Conservation (phyloP, 2,113 vertebrate species). For the Gymnobelideus leadbeateri region DNA sequence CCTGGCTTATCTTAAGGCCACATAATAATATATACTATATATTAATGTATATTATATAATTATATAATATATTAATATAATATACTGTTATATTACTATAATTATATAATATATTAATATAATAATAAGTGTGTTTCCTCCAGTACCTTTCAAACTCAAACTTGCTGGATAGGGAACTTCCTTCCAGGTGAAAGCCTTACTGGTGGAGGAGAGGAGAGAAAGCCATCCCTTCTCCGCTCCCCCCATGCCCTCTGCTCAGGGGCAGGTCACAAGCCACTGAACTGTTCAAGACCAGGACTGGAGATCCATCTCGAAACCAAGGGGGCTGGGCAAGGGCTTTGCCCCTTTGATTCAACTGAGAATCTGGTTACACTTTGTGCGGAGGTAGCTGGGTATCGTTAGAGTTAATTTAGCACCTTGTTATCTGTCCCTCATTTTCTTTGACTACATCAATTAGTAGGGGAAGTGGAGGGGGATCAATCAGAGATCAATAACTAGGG, state of each 20-base stretch:
- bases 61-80: no score
- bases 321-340: not conserved
- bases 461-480: not conserved
- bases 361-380: not conserved
- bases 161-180: not conserved
- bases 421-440: not conserved
- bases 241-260: not conserved
- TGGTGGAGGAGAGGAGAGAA: not conserved
- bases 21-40: no score
- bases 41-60: no score
- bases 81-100: no score
- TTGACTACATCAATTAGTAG: not conserved
- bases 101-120: no score
- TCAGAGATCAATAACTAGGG: not conserved
- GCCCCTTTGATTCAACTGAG: not conserved
- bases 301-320: not conserved
- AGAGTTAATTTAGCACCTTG: not conserved
- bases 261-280: not conserved
- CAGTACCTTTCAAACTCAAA: not conserved
- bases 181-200: not conserved
- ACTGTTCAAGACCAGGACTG: not conserved
- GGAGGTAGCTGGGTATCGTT: not conserved
- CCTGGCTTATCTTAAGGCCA: not conserved
- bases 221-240: not conserved
- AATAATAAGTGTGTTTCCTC: not conserved